Percentiles rank a stretch among this genome's conserved stretches.
phyloP scores from a whole-genome alignment of 2,797 vertebrate species.

The Nasua narica region DNA sequence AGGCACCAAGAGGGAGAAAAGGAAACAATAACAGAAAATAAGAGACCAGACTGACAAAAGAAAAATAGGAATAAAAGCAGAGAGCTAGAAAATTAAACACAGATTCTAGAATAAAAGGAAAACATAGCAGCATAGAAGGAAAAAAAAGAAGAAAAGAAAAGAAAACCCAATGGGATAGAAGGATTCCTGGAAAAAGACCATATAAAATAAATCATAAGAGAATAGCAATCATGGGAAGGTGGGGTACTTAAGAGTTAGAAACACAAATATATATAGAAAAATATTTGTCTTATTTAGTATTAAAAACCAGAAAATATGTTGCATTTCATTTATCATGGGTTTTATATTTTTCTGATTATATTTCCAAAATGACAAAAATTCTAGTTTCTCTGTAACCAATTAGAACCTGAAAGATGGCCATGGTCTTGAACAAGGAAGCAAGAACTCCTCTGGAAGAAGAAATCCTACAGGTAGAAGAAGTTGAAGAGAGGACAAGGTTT shows the following conservation, averaged over 20 bases:
- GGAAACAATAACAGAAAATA: constrained; percentile 63
- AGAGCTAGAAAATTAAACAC: constrained; percentile 70
- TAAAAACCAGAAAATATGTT: neutral
- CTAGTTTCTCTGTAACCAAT: neutral
- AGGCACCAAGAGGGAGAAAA: constrained; percentile 15
- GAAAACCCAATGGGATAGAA: constrained; percentile 39
- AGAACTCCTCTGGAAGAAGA: neutral
- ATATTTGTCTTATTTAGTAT: neutral
- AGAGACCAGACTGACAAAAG: constrained; percentile 46
- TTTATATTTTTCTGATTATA: constrained; percentile 25
- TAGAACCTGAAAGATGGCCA: neutral
- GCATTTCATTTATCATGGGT: neutral
- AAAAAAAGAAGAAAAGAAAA: neutral
- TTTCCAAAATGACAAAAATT: constrained; percentile 41
- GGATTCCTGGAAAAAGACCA: constrained; percentile 45
- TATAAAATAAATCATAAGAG: neutral
- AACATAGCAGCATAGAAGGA: neutral
- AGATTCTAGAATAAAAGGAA: constrained; percentile 67
- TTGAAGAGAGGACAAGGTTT: neutral
- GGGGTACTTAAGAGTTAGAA: neutral
- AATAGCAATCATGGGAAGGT: constrained; percentile 16
- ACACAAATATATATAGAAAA: neutral
- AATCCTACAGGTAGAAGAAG: neutral
- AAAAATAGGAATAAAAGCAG: constrained; percentile 58
- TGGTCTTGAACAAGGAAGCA: neutral